Base-by-base conservation (phyloP, 2,888 invertebrate species). In the Morinoia aosen region DNA sequence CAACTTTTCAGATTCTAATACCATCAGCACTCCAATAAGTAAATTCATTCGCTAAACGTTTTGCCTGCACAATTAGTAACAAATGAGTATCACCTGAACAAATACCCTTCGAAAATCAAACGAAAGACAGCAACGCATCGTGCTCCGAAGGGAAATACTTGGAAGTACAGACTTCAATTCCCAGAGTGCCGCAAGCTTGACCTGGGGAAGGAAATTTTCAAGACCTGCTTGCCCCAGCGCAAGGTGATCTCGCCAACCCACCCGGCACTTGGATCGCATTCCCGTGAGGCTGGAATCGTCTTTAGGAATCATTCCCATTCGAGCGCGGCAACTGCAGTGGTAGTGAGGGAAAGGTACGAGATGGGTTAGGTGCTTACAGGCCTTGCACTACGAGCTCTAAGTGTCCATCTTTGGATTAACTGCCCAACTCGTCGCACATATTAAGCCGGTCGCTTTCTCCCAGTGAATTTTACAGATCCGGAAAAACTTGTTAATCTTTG, bases 271-370 rank as follows among this genome's bases (percentile, higher is more conserved):
- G 40, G 16, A 40, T 39, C 90, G 40, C 14, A 90, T 90, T 90
- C 48, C 90, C 40, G 39, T 48, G 1, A 90, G 90, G 90, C 90
- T 90, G 14, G 39, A 19, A 48, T 76, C 90, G 90, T 90, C 90
- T 90, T 90, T 90, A 90, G 90, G 39, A 90, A 90, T 90, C 90
- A 48, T 90, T 90, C 90, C 40, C 48, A 90, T 90, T 90, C 90
- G 90, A 90, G 90, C 14, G 90, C 90, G 14, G 90, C 90, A 90
- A 90, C 90, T 39, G 90, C 14, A 40, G 90, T 14, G 90, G 40
- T 39, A 39, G 88, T 48, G 90, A 48, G 90, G 90, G 3, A 90
- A 90, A 90, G 40, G 48, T 90, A 90, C 48, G 48, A 90, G 40
- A 90, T 90, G 90, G 90, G 90, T 90, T 8, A 90, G 40, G 90